Percentiles rank a stretch among this genome's conserved stretches.
phyloP scores from a whole-genome alignment of 2,113 vertebrate genomes.

The Syngnathoides biaculeatus region DNA sequence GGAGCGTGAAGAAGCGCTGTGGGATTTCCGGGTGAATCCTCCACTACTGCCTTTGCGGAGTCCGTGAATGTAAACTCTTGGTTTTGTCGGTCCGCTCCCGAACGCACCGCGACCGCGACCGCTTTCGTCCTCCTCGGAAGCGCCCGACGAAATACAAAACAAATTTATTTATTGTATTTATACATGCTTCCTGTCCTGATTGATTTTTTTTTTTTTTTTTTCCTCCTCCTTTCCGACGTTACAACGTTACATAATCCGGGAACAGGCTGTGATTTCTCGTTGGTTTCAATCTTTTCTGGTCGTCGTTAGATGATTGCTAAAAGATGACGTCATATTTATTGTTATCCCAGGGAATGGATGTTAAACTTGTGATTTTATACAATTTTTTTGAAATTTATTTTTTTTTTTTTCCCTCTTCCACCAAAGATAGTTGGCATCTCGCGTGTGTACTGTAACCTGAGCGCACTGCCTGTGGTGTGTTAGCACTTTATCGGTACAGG shows the following conservation, averaged over 20 bases:
- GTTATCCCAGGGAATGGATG: conserved; percentile 32
- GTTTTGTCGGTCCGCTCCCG: conserved; percentile 33
- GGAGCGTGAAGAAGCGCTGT: conserved; percentile 23
- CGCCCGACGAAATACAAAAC: conserved; percentile 69
- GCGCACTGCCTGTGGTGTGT: conserved; percentile 60
- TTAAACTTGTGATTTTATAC: conserved; percentile 35
- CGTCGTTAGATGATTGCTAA: conserved; percentile 49
- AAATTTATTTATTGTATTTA: conserved; percentile 98
- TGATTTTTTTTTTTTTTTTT: too few relatives aligned
- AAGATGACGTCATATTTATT: conserved; percentile 57
- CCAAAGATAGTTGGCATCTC: conserved; percentile 31
- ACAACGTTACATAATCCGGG: conserved; percentile 57
- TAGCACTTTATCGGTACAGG: conserved; percentile 76
- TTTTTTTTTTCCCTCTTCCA: not conserved
- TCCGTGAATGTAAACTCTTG: conserved; percentile 32
- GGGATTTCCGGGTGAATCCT: conserved; percentile 32
- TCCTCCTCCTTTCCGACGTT: conserved; percentile 27
- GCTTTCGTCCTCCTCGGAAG: conserved; percentile 54
- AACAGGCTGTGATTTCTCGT: conserved; percentile 53
- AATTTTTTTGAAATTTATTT: too few relatives aligned
- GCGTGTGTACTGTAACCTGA: conserved; percentile 49
- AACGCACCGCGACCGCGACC: conserved; percentile 41
- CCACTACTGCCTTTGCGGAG: conserved; percentile 38
- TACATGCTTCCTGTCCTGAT: conserved; percentile 68
- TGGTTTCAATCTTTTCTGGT: conserved; percentile 35